These are phyloP conservation scores for Perithous albicinctus DNA, from an alignment of 2,888 invertebrate genomes.

Conservation along the genomic window DNA sequence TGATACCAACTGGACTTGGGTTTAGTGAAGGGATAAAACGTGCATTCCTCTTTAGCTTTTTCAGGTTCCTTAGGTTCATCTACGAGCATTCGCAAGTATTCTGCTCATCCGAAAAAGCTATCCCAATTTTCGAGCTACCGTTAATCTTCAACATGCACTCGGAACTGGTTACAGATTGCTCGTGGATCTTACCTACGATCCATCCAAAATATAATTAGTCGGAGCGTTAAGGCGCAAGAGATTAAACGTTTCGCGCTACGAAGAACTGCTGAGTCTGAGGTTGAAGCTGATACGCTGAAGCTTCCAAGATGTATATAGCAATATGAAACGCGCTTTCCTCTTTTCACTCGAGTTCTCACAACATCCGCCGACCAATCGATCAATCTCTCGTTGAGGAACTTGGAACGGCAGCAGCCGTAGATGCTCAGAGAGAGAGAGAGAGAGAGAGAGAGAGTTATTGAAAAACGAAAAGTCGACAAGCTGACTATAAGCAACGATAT, in stretches of 20 bases:
- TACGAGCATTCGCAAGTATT: too few relatives aligned
- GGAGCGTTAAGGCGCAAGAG: slow-evolving; percentile 28
- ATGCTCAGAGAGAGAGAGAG: too few relatives aligned
- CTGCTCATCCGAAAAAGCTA: background rate
- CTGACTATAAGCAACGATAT: slow-evolving; percentile 20
- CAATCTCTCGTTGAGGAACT: slow-evolving; percentile 63
- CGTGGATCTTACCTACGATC: background rate
- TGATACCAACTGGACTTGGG: too few relatives aligned
- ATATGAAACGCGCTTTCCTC: slow-evolving; percentile 8
- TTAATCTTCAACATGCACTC: slow-evolving; percentile 19
- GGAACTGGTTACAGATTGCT: background rate
- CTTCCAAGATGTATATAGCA: background rate
- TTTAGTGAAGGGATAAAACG: too few relatives aligned
- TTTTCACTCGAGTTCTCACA: slow-evolving; percentile 45
- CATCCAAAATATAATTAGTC: slow-evolving; percentile 45
- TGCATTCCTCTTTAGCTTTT: too few relatives aligned
- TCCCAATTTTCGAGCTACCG: slow-evolving; percentile 9
- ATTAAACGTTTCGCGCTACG: background rate
- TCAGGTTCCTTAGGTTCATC: too few relatives aligned
- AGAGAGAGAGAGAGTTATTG: slow-evolving; percentile 39
- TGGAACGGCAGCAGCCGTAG: slow-evolving; percentile 36
- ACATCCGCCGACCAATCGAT: slow-evolving; percentile 41
- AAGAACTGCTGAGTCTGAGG: background rate
- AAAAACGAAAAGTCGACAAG: slow-evolving; percentile 20
- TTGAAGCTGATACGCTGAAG: slow-evolving; percentile 6